Evolutionary conservation across 2,888 invertebrate species (phyloP).

Genomic region (Operophtera brumata): DNA sequence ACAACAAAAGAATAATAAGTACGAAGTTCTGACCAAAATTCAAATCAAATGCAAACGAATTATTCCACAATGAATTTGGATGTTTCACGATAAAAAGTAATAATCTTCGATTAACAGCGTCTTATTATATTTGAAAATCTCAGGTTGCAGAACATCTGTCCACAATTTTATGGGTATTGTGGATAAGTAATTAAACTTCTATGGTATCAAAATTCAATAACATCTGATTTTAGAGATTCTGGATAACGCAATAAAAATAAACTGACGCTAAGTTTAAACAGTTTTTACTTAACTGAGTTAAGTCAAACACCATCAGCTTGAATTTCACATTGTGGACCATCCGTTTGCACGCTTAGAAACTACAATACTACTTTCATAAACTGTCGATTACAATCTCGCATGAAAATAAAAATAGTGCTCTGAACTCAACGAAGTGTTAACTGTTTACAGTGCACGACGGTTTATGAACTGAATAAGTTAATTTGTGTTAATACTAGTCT

Average conservation of each 20-base stretch:
- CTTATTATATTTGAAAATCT: background rate
- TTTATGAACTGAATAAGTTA: constrained; percentile 69
- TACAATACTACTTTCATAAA: constrained; percentile 68
- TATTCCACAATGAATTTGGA: constrained; percentile 43
- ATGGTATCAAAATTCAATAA: background rate
- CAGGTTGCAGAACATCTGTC: background rate
- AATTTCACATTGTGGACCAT: constrained; percentile 46
- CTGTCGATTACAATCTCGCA: constrained; percentile 52
- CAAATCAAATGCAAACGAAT: constrained; percentile 49
- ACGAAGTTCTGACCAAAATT: constrained; percentile 41
- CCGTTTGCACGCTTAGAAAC: constrained; percentile 50
- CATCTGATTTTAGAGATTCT: background rate
- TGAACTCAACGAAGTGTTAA: constrained; percentile 29
- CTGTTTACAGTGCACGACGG: constrained; percentile 51
- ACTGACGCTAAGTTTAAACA: background rate
- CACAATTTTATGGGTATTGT: background rate
- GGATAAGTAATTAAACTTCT: background rate
- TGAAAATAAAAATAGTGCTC: constrained; percentile 23
- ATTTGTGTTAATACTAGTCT: constrained; percentile 76
- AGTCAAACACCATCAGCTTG: constrained; percentile 11
- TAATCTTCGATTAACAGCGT: background rate
- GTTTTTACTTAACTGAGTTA: background rate
- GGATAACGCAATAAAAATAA: background rate
- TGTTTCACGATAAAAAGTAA: constrained; percentile 2
- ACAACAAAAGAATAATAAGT: constrained; percentile 60